Conservation (phyloP, 2,888 invertebrate genomes). For the Netelia inedita region DNA sequence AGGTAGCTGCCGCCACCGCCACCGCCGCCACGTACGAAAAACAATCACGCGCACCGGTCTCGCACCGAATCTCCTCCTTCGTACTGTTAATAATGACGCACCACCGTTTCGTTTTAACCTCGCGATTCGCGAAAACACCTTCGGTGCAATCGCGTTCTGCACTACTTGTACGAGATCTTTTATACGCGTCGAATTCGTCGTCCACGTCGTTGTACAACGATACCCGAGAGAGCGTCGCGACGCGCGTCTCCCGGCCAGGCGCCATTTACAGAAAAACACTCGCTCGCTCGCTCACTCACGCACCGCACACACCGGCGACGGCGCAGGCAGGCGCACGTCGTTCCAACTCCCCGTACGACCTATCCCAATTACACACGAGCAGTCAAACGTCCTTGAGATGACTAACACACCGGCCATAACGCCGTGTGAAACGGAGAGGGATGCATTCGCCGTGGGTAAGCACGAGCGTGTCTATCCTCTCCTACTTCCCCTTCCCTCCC, state of each 20-base stretch:
- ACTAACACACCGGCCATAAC: slow-evolving; percentile 76
- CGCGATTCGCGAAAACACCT: not conserved
- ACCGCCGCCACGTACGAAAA: slow-evolving; percentile 61
- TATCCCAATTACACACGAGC: slow-evolving; percentile 81
- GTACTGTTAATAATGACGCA: not conserved
- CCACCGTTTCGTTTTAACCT: not conserved
- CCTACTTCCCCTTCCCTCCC: too few species aligned
- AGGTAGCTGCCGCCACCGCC: slow-evolving; percentile 25
- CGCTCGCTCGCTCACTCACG: not conserved
- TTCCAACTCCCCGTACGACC: slow-evolving; percentile 78
- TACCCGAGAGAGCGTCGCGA: slow-evolving; percentile 71
- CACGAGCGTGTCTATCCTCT: slow-evolving; percentile 1
- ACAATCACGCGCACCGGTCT: slow-evolving; percentile 25
- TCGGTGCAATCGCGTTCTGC: not conserved
- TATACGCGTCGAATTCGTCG: slow-evolving; percentile 8
- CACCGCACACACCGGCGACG: slow-evolving; percentile 72
- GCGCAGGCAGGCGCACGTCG: slow-evolving; percentile 32
- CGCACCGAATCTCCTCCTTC: not conserved
- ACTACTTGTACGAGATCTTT: slow-evolving; percentile 20
- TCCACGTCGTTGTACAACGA: slow-evolving; percentile 3
- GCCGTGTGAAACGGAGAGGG: slow-evolving; percentile 68
- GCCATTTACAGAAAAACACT: slow-evolving; percentile 78
- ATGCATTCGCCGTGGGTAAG: slow-evolving; percentile 68
- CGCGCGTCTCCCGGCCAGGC: slow-evolving; percentile 77
- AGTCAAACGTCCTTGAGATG: slow-evolving; percentile 82